A percentile compares a stretch with the other conserved stretches of the same genome.
These are phyloP conservation scores for Perdita meconis DNA, from an alignment of 2,888 invertebrate species.

Conservation along the genomic window DNA sequence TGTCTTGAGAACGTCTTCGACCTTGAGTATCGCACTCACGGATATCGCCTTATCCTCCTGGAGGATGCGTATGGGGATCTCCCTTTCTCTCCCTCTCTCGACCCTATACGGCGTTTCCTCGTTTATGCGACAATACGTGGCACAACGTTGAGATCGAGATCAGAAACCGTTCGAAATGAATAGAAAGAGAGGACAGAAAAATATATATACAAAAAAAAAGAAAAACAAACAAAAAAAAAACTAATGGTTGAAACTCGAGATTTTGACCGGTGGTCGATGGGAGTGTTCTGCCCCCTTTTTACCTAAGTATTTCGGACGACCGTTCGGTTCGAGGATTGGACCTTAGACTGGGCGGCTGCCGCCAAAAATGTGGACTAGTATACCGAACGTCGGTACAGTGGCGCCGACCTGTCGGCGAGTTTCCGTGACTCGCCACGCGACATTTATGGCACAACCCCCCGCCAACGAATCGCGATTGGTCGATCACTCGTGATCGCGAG, in stretches of 20 bases:
- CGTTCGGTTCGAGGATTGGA: conserved; percentile 84
- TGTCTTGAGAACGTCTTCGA: conserved; percentile 13
- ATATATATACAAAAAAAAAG: no score
- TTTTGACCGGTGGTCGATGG: conserved; percentile 45
- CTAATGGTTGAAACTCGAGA: background rate
- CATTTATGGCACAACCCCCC: conserved; percentile 84
- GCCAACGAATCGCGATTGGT: conserved; percentile 71
- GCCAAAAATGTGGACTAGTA: conserved; percentile 83
- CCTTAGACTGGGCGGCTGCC: conserved; percentile 82
- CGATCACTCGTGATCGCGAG: conserved; percentile 33
- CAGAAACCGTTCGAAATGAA: background rate
- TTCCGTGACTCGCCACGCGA: conserved; percentile 70
- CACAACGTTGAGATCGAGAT: conserved; percentile 18
- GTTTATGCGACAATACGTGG: background rate
- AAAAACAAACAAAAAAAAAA: background rate
- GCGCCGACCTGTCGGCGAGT: conserved; percentile 78
- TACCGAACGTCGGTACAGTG: conserved; percentile 77
- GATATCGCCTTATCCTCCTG: conserved; percentile 11
- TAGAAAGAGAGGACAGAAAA: no score
- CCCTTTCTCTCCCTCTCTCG: conserved; percentile 7
- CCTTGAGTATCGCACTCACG: conserved; percentile 48
- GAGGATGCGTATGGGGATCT: background rate
- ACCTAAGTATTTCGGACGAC: conserved; percentile 84
- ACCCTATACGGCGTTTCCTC: background rate
- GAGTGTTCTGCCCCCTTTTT: conserved; percentile 64